Base-by-base conservation (phyloP, 2,113 vertebrate species). In the Coregonus clupeaformis region DNA sequence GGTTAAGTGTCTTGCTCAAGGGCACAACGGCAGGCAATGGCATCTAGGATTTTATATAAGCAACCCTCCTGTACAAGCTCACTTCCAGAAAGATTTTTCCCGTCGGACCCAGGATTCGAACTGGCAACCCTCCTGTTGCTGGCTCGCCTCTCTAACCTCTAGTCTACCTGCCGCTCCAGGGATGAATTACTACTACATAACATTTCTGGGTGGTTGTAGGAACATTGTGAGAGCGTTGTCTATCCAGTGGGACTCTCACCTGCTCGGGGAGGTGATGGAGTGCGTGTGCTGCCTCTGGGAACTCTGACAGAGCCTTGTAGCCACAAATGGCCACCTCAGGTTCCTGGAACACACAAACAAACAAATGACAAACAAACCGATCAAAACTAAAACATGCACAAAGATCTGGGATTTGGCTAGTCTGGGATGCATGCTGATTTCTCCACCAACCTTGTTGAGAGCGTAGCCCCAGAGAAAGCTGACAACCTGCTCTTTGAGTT, bases 381-480 rank as follows among this genome's bases (percentile, higher is more conserved):
- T 36, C 36, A 36, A 36, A 24, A 68, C 5, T n/a, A 14, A 30
- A 16, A 77, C 36, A 36, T 42, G 36, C 36, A 36, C 36, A 11
- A 9, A 42, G 36, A 42, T 42, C 36, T 42, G 36, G 9, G 36
- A 42, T 32, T 49, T 14, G 11, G 49, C 49, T 18, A 52, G 49
- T 52, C 49, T 52, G 16, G 49, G 20, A 12, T 11, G 36, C 18
- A 57, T 7, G 12, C 47, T 30, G 49, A n/a, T 27, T 29, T 20
- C 22, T 13, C 73, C 18, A 1, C 80, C 16, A 84, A 98, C 97
- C 94, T 95, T 86, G 69, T 87, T 95, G 64, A 92, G 86, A 62
- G 95, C 92, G 13, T 97, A 94, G 66, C 60, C 94, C 98, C 98
- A 99, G 6, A 99, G 94, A 63, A 97, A 91, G 80, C 90, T 93